These are phyloP conservation scores for Hexactinellida sp. DNA, from an alignment of 37 sponge, comb jelly and placozoan genomes.

Conservation along the genomic window DNA sequence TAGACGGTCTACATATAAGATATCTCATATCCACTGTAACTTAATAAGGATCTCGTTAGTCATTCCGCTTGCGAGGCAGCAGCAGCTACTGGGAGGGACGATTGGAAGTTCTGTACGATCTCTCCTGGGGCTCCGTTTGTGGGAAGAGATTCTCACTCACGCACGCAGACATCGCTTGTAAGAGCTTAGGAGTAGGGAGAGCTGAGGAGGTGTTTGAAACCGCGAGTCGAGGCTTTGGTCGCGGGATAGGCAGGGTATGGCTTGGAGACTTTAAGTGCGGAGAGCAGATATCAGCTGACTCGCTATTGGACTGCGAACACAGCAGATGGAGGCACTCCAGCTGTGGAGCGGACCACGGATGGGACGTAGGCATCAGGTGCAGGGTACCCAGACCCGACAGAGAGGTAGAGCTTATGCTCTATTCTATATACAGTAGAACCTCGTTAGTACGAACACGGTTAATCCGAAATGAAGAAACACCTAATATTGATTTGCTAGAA, in stretches of 20 bases:
- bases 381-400: not conserved
- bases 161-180: slow-evolving; percentile 3
- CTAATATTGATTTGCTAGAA: too few relatives aligned
- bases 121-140: not conserved
- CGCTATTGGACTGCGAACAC: not conserved
- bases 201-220: not conserved
- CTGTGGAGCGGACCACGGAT: not conserved
- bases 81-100: slow-evolving; percentile 11
- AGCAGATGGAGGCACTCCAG: not conserved
- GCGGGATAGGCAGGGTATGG: not conserved
- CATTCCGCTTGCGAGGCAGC: not conserved
- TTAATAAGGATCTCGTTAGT: too few relatives aligned
- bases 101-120: not conserved
- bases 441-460: too few relatives aligned
- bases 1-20: too few relatives aligned
- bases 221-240: not conserved
- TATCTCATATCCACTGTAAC: too few relatives aligned
- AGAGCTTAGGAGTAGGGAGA: slow-evolving; percentile 11
- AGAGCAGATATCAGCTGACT: not conserved
- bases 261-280: not conserved
- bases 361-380: not conserved
- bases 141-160: not conserved
- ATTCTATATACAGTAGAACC: too few relatives aligned
- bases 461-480: too few relatives aligned
- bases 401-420: too few relatives aligned